Percentiles rank a stretch among this genome's conserved stretches.
These are phyloP conservation scores for Xenops minutus DNA, from an alignment of 2,797 vertebrate species.

Conservation along the genomic window DNA sequence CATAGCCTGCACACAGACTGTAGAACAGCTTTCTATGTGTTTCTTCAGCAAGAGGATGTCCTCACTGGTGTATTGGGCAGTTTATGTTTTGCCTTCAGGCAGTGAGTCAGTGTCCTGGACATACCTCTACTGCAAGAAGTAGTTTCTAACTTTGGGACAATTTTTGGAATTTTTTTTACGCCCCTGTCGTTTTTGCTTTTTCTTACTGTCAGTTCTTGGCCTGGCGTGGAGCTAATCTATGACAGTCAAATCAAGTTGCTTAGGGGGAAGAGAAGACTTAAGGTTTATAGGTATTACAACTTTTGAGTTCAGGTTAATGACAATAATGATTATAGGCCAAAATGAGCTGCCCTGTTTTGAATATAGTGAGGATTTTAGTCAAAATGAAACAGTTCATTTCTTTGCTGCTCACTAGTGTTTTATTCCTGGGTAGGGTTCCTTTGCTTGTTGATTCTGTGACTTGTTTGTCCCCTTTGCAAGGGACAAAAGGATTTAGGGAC, in stretches of 20 bases:
- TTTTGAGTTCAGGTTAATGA: background rate
- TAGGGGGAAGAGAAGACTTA: background rate
- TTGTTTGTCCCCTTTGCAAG: background rate
- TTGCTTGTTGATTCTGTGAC: background rate
- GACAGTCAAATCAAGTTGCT: background rate
- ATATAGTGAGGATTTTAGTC: background rate
- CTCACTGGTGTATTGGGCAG: background rate
- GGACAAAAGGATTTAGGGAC: background rate
- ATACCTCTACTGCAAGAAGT: background rate
- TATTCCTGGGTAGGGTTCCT: background rate
- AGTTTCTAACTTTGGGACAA: background rate
- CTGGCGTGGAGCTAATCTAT: background rate
- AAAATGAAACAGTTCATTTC: background rate
- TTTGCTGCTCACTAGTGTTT: background rate
- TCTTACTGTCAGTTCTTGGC: background rate
- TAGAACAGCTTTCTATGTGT: background rate
- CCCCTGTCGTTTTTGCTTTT: background rate
- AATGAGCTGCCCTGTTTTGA: background rate
- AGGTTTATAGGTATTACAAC: background rate
- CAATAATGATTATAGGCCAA: background rate
- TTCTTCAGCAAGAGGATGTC: background rate
- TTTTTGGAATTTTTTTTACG: background rate
- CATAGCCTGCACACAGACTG: background rate
- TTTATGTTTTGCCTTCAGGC: background rate
- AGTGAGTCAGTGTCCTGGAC: background rate